Evolutionary conservation across 2,113 vertebrate genomes (phyloP), one percentile per base, ranked within the genome.

Genomic region (Meleagris gallopavo): DNA sequence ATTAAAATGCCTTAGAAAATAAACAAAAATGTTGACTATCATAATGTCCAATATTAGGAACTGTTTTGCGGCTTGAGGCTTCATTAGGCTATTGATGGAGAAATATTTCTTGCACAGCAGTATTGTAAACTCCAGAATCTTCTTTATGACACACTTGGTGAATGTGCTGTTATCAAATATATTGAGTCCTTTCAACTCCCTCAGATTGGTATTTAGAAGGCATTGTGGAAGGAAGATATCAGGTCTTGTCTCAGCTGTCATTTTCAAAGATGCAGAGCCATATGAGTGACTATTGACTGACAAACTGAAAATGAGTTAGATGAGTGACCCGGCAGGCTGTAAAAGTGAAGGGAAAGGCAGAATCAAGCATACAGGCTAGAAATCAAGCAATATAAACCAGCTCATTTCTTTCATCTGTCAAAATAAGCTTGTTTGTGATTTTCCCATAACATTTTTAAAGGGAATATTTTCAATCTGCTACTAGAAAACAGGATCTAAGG

Each of bases 161-260:
- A 80, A 71, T 1, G 2, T 83, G 55, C 34, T 41, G 20, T 77
- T 91, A 80, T 65, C 69, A 83, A 82, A 58, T 50, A 41, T 0
- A 30, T 70, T 83, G 0, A 2, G 40, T 83, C 40, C 52, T 78
- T 75, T 94, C 43, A 91, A 30, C n/a, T 0, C 0, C 24, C 40
- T 95, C 65, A 62, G 72, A 61, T 3, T 15, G 32, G 43, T 86
- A 52, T 78, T 93, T 83, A 83, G 72, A 77, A 95, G 65, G 55
- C 57, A 71, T 74, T 18, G 20, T 86, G 25, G 32, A 80, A 89
- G 30, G 11, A 69, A 81, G 57, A 54, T 69, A 74, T 74, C 91
- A 71, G 91, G 88, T 83, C 46, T 55, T 93, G 65, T 89, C 75
- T 95, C 86, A 84, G 80, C 76, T 94, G 90, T 92, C 80, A 78